Conservation (phyloP, 1,140 invertebrate species). For the Pectinophora gossypiella region DNA sequence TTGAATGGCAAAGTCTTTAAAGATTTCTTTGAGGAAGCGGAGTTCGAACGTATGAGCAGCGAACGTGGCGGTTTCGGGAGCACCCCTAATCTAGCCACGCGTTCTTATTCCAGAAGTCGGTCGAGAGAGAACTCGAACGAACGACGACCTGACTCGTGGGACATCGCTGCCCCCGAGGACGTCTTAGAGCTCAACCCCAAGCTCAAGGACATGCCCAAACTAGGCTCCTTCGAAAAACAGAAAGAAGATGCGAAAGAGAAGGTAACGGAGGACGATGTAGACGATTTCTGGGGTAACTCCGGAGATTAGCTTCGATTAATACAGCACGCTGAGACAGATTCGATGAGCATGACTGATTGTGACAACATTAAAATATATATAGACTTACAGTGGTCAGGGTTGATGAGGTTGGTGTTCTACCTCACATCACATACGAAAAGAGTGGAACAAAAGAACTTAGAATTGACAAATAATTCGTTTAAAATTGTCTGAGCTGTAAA, state of each 20-base stretch:
- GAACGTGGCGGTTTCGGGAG: conserved; percentile 50
- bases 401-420: too few relatives aligned
- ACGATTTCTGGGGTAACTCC: conserved; percentile 68
- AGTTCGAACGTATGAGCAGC: conserved; percentile 64
- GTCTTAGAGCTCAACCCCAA: conserved; percentile 32
- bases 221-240: conserved; percentile 62
- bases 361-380: conserved; percentile 62
- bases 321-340: conserved; percentile 50
- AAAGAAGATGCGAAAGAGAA: conserved; percentile 47
- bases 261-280: conserved; percentile 54
- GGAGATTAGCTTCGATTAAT: conserved; percentile 55
- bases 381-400: too few relatives aligned
- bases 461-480: too few relatives aligned
- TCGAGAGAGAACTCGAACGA: conserved; percentile 62
- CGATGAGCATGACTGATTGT: conserved; percentile 64
- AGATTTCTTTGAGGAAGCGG: conserved; percentile 78
- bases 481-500: too few relatives aligned
- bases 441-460: too few relatives aligned
- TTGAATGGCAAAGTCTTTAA: too few relatives aligned
- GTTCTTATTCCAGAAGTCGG: conserved; percentile 72
- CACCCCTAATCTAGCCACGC: conserved; percentile 65
- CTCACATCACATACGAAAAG: too few relatives aligned
- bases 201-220: conserved; percentile 45
- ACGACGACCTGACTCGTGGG: conserved; percentile 34
- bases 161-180: conserved; percentile 36